Conservation (phyloP, 2,113 vertebrate species). For the Salvelinus alpinus region DNA sequence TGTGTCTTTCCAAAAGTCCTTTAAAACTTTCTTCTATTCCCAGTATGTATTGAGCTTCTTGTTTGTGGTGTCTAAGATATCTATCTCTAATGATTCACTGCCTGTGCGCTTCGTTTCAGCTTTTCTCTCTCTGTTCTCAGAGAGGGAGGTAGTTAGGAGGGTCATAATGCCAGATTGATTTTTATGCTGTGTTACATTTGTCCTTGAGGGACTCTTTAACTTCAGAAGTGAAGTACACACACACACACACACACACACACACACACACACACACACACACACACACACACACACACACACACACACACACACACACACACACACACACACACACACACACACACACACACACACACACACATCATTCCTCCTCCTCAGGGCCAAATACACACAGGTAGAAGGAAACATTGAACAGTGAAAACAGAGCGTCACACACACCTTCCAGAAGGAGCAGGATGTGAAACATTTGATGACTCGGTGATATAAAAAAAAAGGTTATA, state of each 20-base stretch:
- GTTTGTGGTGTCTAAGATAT: too few species aligned
- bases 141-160: conserved; percentile 31
- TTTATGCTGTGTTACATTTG: conserved; percentile 52
- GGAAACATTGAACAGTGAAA: too few species aligned
- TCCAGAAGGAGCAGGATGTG: conserved; percentile 44
- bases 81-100: conserved; percentile 51
- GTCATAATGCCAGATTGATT: conserved; percentile 63
- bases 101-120: conserved; percentile 60
- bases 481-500: conserved; percentile 10
- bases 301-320: too few species aligned
- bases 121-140: conserved; percentile 37
- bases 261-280: too few species aligned
- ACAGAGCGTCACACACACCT: too few species aligned
- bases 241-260: too few species aligned
- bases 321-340: too few species aligned
- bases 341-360: too few species aligned
- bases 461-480: conserved; percentile 51
- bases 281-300: too few species aligned
- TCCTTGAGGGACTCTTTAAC: conserved; percentile 69
- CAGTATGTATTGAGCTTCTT: conserved; percentile 53
- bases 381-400: conserved; percentile 44
- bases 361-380: conserved; percentile 45
- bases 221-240: conserved; percentile 33
- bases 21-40: conserved; percentile 57
- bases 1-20: conserved; percentile 62